A percentile compares a stretch with the other conserved stretches of the same genome.
Evolutionary conservation across 2,113 vertebrate species (phyloP).

Genomic region (Corydoras sp.): DNA sequence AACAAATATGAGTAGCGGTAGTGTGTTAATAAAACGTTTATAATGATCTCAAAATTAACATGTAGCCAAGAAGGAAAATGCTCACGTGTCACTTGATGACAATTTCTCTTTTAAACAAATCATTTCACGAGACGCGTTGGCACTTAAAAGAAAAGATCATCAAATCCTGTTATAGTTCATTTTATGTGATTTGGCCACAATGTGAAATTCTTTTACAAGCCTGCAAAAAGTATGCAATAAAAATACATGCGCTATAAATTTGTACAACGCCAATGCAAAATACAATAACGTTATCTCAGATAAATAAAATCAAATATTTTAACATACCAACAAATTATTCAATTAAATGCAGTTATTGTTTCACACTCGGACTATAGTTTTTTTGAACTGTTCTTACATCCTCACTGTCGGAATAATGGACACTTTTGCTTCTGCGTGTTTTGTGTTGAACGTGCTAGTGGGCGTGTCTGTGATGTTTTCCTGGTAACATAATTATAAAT

Average conservation of each 20-base stretch:
- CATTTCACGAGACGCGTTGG: constrained; percentile 24
- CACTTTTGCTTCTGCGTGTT: too few relatives aligned
- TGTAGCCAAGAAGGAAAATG: not conserved
- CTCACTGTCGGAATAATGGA: too few relatives aligned
- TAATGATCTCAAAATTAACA: not conserved
- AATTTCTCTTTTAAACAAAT: not conserved
- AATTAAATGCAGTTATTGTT: too few relatives aligned
- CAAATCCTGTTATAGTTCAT: constrained; percentile 27
- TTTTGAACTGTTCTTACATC: too few relatives aligned
- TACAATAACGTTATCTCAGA: not conserved
- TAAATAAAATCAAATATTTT: too few relatives aligned
- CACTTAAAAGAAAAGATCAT: constrained; percentile 25
- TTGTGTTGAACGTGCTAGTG: too few relatives aligned
- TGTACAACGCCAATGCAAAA: constrained; percentile 8
- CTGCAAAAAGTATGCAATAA: constrained; percentile 38
- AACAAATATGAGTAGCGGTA: too few relatives aligned
- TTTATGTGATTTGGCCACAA: constrained; percentile 15
- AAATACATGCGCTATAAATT: constrained; percentile 20
- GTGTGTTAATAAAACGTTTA: not conserved
- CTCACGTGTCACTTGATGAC: not conserved
- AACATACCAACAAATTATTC: too few relatives aligned
- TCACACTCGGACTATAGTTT: too few relatives aligned
- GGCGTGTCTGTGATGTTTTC: too few relatives aligned
- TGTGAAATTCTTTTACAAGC: constrained; percentile 33
- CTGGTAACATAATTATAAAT: too few relatives aligned